Evolutionary conservation across 2,797 vertebrate species (phyloP), one percentile per base, ranked within the genome.

Genomic region (Aselliscus stoliczkanus): DNA sequence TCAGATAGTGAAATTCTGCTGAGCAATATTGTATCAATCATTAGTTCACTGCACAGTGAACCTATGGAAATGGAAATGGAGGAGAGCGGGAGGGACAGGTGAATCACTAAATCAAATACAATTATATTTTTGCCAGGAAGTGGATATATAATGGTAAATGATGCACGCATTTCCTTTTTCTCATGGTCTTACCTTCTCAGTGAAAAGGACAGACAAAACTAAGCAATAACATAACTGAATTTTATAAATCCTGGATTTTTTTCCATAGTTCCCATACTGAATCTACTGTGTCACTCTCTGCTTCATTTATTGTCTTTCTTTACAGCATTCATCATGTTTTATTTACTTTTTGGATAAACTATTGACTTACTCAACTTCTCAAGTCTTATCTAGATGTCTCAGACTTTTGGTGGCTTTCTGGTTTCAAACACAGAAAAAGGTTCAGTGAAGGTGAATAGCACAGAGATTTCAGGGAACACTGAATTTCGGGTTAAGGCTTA

Each of bases 241-340:
- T 65, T 77, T 21, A 8, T 44, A 81, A 50, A 20, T 31, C 27
- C 56, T n/a, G 2, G 2, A 15, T 17, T 9, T 80, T 47, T 47
- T 52, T 58, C 39, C n/a, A 50, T 31, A 42, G 34, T 34, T 64
- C 7, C 14, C 56, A 39, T 4, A 20, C 18, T n/a, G 23, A 25
- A 34, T 2, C 25, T 12, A 60, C 7, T 1, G 1, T 58, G 2
- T 18, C 3, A 42, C 6, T 37, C n/a, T 37, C 12, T 12, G 31
- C 21, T 64, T 56, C 4, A 77, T 13, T 70, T 47, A 56, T 27
- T 39, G 15, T 44, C 47, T 64, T 20, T 44, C 11, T 90, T 70
- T 23, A 70, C 17, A 31, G 27, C 12, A 21, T 6, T 62, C 6
- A 29, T 29, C 34, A 31, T 23, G 8, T 34, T 87, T 52, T 64